phyloP scores from a whole-genome alignment of 2,113 vertebrate species.

The Turnix velox region DNA sequence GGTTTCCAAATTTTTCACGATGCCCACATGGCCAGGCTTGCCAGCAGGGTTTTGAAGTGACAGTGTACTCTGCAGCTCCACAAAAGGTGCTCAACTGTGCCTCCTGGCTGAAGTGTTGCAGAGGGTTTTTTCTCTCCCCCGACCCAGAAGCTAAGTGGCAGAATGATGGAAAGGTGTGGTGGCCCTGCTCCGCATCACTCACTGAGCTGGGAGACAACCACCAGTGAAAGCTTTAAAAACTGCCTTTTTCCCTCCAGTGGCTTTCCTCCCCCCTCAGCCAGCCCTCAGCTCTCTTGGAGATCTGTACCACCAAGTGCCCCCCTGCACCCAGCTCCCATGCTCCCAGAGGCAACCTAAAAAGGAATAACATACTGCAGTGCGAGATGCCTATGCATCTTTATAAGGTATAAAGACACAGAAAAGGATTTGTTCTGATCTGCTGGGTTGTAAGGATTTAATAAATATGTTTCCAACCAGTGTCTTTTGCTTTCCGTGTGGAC shows the following conservation, averaged over 20 bases:
- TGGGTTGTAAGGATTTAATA: background rate
- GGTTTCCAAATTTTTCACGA: background rate
- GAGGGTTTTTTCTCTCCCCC: background rate
- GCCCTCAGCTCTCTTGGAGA: background rate
- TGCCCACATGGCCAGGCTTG: background rate
- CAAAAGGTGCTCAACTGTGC: background rate
- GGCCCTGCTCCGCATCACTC: background rate
- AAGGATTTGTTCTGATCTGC: background rate
- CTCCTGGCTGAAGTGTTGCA: background rate
- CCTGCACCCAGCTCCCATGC: background rate
- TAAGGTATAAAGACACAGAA: background rate
- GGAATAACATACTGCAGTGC: background rate
- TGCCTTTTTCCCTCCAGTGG: background rate
- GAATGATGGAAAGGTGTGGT: background rate
- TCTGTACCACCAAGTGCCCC: background rate
- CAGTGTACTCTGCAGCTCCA: background rate
- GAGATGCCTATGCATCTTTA: background rate
- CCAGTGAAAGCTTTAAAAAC: background rate
- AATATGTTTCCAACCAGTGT: background rate
- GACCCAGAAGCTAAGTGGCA: background rate
- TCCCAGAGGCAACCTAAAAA: background rate
- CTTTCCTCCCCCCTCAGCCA: background rate
- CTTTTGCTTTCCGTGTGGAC: background rate
- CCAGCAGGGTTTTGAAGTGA: background rate
- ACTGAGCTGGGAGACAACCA: fast-evolving